phyloP scores from a whole-genome alignment of 2,888 invertebrate species.

The Leptogaster cylindrica region DNA sequence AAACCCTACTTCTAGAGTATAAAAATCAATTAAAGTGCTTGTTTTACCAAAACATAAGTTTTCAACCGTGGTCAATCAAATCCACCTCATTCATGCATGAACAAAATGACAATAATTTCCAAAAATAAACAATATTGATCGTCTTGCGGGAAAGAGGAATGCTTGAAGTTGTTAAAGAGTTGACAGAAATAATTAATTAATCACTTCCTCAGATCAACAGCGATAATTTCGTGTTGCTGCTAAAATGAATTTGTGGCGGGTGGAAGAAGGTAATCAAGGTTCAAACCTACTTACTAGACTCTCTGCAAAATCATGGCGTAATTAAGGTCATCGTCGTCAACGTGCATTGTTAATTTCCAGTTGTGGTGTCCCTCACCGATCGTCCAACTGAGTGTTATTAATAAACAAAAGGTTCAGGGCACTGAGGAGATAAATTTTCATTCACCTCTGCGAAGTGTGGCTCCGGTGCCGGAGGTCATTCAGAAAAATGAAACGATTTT shows the following conservation, averaged over 20 bases:
- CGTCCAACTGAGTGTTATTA: neutral
- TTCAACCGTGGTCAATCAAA: too few species aligned
- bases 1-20: too few species aligned
- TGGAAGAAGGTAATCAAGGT: neutral
- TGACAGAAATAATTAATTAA: neutral
- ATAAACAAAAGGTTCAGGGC: neutral
- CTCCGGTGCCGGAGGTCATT: neutral
- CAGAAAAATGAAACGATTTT: neutral
- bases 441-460: neutral
- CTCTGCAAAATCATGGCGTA: neutral
- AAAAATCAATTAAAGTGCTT: too few species aligned
- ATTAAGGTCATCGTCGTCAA: slow-evolving; percentile 3
- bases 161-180: neutral
- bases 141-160: neutral
- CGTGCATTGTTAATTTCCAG: neutral
- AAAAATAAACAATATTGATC: too few species aligned
- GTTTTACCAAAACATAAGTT: too few species aligned
- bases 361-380: neutral
- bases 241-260: neutral
- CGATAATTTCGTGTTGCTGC: neutral
- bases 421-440: neutral
- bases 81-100: too few species aligned
- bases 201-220: neutral
- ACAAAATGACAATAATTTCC: too few species aligned
- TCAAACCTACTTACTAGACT: neutral